Base-by-base conservation (phyloP, 2,888 invertebrate species). In the Tipula helvola region DNA sequence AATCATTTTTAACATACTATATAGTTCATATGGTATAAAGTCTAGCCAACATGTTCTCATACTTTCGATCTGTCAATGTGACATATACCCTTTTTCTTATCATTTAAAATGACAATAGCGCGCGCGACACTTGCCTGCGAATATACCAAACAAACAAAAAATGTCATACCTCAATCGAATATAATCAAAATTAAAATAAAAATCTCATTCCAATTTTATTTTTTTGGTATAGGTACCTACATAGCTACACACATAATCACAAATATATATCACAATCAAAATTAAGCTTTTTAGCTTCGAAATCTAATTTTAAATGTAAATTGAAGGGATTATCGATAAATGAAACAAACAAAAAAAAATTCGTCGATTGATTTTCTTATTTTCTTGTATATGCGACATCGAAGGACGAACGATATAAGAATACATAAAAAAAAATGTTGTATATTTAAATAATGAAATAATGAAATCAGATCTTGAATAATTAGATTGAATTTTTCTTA, bases 251-350 rank as follows among this genome's bases (percentile, higher is more conserved):
- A 36, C 12, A 83, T 39, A 84, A 83, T 39, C 84, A 16, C 36
- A 84, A 39, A 85, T 85, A 85, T 28, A 28, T 85, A 85, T 85
- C 85, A 85, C 85, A 85, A 85, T 42, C 85, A 85, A 41, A 85
- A 41, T 71, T 71, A 71, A 71, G 71, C 71, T 71, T 71, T 71
- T 71, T 71, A 71, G 39, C 39, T 18, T 85, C 85, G 41, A 44
- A 85, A 42, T 42, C 85, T 41, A 85, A 85, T 85, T 85, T 85
- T 85, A 85, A 85, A 85, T 85, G 85, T 85, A 85, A 85, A 85
- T 85, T 85, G 85, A 85, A 85, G 85, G 85, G 85, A 85, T 85
- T 85, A 85, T 85, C 85, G 85, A 85, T 42, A 39, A 39, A 44
- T 28, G 42, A 16, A 42, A 85, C 18, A 39, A 39, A 44, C 12